Evolutionary conservation across 1,140 invertebrate species (phyloP).

Genomic region (Drosophila trapezifrons): DNA sequence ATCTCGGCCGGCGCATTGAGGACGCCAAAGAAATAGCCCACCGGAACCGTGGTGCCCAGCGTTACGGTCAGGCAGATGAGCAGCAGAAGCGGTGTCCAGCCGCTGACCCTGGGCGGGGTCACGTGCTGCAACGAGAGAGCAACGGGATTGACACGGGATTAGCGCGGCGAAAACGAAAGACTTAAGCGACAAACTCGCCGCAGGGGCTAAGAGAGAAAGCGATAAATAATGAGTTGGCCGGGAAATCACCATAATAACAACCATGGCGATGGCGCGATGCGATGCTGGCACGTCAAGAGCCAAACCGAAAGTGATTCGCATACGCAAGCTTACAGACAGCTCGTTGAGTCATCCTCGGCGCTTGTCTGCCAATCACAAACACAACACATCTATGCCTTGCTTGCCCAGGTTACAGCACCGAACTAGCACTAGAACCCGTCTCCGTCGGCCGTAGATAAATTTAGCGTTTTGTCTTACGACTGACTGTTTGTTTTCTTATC

Average conservation of each 20-base stretch:
- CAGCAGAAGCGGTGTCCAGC: constrained; percentile 68
- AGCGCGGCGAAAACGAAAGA: constrained; percentile 53
- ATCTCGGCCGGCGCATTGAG: constrained; percentile 94
- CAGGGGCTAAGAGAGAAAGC: constrained; percentile 8
- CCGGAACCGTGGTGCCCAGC: constrained; percentile 91
- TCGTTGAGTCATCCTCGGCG: constrained; percentile 14
- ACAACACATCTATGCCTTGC: constrained; percentile 4
- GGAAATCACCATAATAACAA: constrained; percentile 54
- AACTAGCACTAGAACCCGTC: constrained; percentile 24
- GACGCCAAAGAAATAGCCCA: constrained; percentile 95
- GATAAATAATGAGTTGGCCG: neutral
- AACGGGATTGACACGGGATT: constrained; percentile 18
- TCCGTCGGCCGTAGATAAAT: constrained; percentile 28
- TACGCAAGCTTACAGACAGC: constrained; percentile 7
- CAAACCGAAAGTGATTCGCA: constrained; percentile 41
- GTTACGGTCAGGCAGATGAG: constrained; percentile 87
- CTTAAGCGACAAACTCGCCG: constrained; percentile 62
- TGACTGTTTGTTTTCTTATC: constrained; percentile 43
- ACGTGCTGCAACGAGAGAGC: constrained; percentile 51
- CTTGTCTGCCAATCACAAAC: constrained; percentile 24
- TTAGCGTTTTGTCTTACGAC: constrained; percentile 24
- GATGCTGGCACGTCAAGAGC: constrained; percentile 24
- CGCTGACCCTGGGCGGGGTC: constrained; percentile 6
- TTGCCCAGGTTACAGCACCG: constrained; percentile 24
- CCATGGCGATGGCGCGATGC: constrained; percentile 33